Conservation (phyloP, 2,113 vertebrate species). For the Thryonomys swinderianus region DNA sequence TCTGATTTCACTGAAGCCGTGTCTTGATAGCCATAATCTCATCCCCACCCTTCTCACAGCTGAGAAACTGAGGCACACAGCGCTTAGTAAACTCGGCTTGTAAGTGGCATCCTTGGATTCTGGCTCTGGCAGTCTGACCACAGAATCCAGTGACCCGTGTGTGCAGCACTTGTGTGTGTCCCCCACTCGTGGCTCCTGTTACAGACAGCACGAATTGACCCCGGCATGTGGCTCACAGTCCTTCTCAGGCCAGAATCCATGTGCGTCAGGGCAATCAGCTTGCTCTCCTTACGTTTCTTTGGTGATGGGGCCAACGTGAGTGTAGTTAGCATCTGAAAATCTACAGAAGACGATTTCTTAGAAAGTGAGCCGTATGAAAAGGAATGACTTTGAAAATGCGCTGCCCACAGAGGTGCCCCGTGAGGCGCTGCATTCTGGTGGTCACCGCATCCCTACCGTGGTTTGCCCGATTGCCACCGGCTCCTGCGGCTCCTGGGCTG, state of each 20-base stretch:
- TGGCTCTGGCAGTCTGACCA: not conserved
- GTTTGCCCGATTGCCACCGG: not conserved
- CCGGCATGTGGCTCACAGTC: not conserved
- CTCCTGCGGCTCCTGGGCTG: not conserved
- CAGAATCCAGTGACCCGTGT: not conserved
- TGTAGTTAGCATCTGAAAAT: not conserved
- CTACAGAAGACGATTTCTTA: slow-evolving; percentile 2
- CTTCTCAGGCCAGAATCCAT: not conserved
- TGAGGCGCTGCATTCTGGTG: not conserved
- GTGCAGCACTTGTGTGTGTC: not conserved
- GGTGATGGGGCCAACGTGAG: not conserved
- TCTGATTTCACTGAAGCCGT: not conserved
- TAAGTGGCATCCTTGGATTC: not conserved
- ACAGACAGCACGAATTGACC: not conserved
- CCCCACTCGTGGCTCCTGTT: not conserved
- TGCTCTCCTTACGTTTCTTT: slow-evolving; percentile 22
- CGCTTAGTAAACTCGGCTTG: not conserved
- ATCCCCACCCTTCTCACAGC: not conserved
- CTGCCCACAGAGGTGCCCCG: fast-evolving
- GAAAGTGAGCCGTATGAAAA: not conserved
- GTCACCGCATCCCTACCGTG: not conserved
- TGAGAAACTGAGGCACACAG: not conserved
- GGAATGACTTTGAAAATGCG: not conserved
- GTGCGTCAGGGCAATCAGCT: not conserved
- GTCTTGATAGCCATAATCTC: not conserved